Base-by-base conservation (phyloP, 2,797 vertebrate species). In the Pterois miles region DNA sequence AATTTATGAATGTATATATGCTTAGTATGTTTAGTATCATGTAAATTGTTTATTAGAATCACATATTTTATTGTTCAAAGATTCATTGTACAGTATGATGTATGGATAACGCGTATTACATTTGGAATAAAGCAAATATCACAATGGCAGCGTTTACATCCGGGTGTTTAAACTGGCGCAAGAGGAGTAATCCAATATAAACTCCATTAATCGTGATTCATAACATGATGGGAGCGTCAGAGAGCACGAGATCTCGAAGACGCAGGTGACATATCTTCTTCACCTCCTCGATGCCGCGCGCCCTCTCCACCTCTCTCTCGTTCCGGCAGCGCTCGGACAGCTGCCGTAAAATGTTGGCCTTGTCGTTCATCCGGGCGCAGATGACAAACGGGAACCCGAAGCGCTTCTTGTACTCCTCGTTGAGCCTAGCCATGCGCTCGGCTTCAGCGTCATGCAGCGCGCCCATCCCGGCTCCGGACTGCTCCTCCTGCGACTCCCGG, bases 311-410 rank as follows among this genome's bases (percentile, higher is more conserved):
- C 1, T 71, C 69, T 0, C 63, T 88, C 56, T 86, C 81, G 65
- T 94, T 88, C 1, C 0, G 60, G 10, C 95, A 84, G 1, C 96
- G 93, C 83, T 86, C 90, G 8, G 53, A 64, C 67, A 97, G 91
- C 85, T 95, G 93, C 4, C 20, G 82, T 6, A 91, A 58, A 56
- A 97, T 94, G 1, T 72, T 74, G 0, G 60, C 83, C 48, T 86
- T 95, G 88, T 94, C 87, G 84, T 86, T 92, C 84, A 93, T 90
- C 29, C 94, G 93, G 16, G 94, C 96, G 54, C 96, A 97, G 38
- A 97, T 92, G 70, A 97, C 93, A 8, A 97, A 97, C 8, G 96
- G 96, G 86, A 97, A 97, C 0, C 93, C 94, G 40, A 96, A 97
- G 27, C 94, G 95, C 57, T 81, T 57, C 63, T 96, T 96, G 91